Evolutionary conservation across 2,888 invertebrate species (phyloP).

Genomic region (Cephus rjabovi): DNA sequence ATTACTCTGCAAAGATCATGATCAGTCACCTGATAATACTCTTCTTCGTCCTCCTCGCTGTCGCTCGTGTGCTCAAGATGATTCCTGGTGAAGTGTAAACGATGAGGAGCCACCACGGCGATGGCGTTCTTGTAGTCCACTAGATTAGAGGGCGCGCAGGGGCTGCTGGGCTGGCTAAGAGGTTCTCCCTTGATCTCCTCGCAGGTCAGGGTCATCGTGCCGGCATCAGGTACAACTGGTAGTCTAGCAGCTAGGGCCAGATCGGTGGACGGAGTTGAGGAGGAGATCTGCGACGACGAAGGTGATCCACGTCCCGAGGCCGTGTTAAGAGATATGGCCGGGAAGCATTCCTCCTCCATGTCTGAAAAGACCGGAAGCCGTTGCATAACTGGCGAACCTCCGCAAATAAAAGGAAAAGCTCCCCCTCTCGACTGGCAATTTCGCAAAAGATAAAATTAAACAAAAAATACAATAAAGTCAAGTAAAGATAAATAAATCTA

Average conservation of each 20-base stretch:
- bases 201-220: constrained; percentile 58
- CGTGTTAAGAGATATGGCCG: constrained; percentile 80
- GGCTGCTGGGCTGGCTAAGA: constrained; percentile 77
- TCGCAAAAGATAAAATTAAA: background rate
- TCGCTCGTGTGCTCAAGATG: constrained; percentile 51
- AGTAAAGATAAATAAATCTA: background rate
- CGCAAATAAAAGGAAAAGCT: background rate
- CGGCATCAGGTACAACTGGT: background rate
- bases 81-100: constrained; percentile 46
- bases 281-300: constrained; percentile 32
- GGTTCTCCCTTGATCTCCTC: constrained; percentile 81
- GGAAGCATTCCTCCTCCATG: constrained; percentile 92
- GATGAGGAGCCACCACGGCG: constrained; percentile 55
- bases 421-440: background rate
- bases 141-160: constrained; percentile 73
- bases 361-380: constrained; percentile 68
- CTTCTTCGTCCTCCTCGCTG: constrained; percentile 61
- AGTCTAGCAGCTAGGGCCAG: constrained; percentile 19
- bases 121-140: constrained; percentile 48
- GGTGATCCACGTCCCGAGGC: constrained; percentile 65
- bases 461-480: background rate
- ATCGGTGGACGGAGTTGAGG: constrained; percentile 18
- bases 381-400: background rate
- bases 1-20: background rate
- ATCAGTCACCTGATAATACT: constrained; percentile 50